Base-by-base conservation (phyloP, 2,888 invertebrate genomes). In the Deladenus siricidicola region DNA sequence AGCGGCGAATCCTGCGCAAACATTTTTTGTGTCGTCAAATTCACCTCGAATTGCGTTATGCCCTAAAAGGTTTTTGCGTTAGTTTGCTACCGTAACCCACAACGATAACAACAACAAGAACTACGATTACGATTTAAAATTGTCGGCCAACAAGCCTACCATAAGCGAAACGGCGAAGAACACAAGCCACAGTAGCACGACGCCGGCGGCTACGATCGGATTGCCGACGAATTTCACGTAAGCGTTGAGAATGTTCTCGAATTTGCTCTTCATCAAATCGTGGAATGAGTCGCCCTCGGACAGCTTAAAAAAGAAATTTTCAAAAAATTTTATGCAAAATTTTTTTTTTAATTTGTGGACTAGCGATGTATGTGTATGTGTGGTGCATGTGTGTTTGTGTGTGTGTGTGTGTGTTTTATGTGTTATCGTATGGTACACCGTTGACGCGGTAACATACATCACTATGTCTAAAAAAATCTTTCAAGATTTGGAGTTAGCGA, bases 211-310 rank as follows among this genome's bases (percentile, higher is more conserved):
- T 54, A 70, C 68, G 43, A 70, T 39, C 26, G 63, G 63, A 59
- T 74, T 70, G 24, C 69, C 70, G 26, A 74, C 58, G 24, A 72
- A 59, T 17, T 63, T 50, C 17, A 74, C 64, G 45, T 73, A 74
- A 4, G 53, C 44, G 17, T 43, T 55, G 23, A 66, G 55, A 29
- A 66, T 57, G 8, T 47, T 53, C 21, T 62, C 47, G 48, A 66
- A 66, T 3, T 54, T n/a, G 4, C 42, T 29, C 43, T 65, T 60
- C 43, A 70, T 65, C 4, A n/a, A 52, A 30, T 63, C 60, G 50
- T 68, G 64, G 63, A 70, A 30, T 19, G 19, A 17, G 4, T 4
- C 23, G n/a, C 10, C 24, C 10, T 8, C 4, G 6, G 39, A 10
- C 39, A n/a, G n/a, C n/a, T n/a, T n/a, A n/a, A n/a, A 34, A 34